phyloP scores from a whole-genome alignment of 2,113 vertebrate genomes.

The Otolemur garnettii region DNA sequence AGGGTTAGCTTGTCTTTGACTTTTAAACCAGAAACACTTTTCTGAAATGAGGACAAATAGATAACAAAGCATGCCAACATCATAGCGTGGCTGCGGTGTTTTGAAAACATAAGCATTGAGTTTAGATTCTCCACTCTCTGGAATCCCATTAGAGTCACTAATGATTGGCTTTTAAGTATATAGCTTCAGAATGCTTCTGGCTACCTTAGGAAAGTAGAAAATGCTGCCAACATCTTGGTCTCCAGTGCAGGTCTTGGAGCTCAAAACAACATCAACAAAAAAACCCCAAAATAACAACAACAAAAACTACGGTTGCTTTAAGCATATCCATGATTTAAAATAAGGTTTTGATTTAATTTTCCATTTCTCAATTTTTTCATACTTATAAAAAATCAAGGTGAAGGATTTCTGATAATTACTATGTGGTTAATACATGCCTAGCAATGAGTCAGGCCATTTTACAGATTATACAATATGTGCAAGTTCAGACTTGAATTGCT shows the following conservation, averaged over 20 bases:
- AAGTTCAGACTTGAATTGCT: not conserved
- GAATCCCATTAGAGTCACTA: not conserved
- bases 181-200: not conserved
- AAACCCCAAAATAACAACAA: no score
- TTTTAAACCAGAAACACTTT: not conserved
- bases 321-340: not conserved
- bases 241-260: not conserved
- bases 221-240: not conserved
- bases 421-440: accelerated
- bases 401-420: not conserved
- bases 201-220: not conserved
- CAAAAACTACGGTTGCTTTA: not conserved
- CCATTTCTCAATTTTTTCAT: not conserved
- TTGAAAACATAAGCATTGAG: not conserved
- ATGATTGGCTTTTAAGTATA: not conserved
- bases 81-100: not conserved
- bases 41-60: not conserved
- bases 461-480: not conserved
- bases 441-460: not conserved
- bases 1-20: not conserved
- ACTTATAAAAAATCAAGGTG: not conserved
- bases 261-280: no score
- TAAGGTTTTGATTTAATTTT: not conserved
- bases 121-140: not conserved
- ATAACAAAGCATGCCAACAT: not conserved